Base-by-base conservation (phyloP, 2,113 vertebrate species). In the Aix galericulata region DNA sequence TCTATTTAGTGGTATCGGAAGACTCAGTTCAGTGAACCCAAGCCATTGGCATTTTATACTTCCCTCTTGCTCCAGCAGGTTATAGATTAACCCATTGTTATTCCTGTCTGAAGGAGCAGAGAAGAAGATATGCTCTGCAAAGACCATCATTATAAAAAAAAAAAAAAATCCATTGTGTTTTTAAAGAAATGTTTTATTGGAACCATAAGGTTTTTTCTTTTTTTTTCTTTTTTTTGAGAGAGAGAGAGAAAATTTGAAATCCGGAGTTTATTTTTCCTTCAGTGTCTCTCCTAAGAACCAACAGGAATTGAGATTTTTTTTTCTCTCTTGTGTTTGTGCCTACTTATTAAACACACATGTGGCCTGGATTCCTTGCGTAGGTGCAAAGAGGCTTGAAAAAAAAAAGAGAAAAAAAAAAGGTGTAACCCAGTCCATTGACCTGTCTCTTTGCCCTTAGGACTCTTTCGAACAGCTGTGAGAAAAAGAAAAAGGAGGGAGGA, bases 391-490 rank as follows among this genome's bases (percentile, higher is more conserved):
- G 87, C 95, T 95, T 88, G 74, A 83, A 58, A 94, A 84, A 95
- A 95, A 50, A 50, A 77, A 72, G n/a, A 7, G 22, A 53, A 95
- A 91, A 44, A 85, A 92, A 90, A 95, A 92, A 97, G 97, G 97
- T 97, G 96, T 90, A 97, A 82, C 94, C 92, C 88, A 94, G 96
- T 97, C 96, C 96, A 89, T 36, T 98, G 98, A 98, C 98, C 98
- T 97, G 95, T 96, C 96, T 98, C 95, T 97, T 95, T 98, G 97
- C 98, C 98, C 96, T 97, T 96, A 98, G 97, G 98, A 98, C 97
- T 97, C 97, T 95, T 98, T 97, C 91, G 81, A 98, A 97, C 98
- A 98, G 98, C 98, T 98, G 98, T 97, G 97, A 97, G 97, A 97
- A 97, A 97, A 97, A 96, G 82, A 92, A 95, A 90, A 93, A 52